Evolutionary conservation across 2,797 vertebrate genomes (phyloP), one percentile per base, ranked within the genome.

Genomic region (Sebastes kiyomatsui): DNA sequence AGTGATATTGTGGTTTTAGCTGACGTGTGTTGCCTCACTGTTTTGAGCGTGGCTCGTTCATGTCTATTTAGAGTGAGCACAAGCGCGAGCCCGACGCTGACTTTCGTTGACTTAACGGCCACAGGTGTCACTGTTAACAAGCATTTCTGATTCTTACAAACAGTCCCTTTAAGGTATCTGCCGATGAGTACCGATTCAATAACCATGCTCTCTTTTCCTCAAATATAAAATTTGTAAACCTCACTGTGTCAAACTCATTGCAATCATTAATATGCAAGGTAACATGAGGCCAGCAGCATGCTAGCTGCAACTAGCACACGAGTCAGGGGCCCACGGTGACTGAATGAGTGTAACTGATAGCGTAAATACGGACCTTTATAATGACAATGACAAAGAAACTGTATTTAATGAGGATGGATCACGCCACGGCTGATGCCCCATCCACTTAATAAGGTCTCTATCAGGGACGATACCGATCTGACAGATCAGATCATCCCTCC

Each of bases 41-140:
- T 38, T 38, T 38, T 38, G 35, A 38, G 35, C 5, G 35, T 0
- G 0, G 35, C 12, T 38, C 35, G 35, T 38, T 38, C 12, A 38
- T 38, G 12, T 38, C 35, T 13, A 5, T n/a, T n/a, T n/a, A n/a
- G n/a, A n/a, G n/a, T n/a, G n/a, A n/a, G n/a, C n/a, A n/a, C n/a
- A n/a, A n/a, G n/a, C n/a, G n/a, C n/a, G n/a, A n/a, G n/a, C n/a
- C n/a, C 5, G 35, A 13, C 35, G 4, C 12, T 38, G 35, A 38
- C 35, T 38, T 38, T 38, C 12, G 2, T 38, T 38, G 12, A 38
- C 35, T 38, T 38, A 38, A 38, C 12, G 2, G 12, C 35, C 35
- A 38, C 35, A 38, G 35, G 12, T 13, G 35, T 1, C 1, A 0
- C 35, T 38, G 35, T 38, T 38, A 38, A 38, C 0, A 0, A 38